A percentile compares a stretch with the other conserved stretches of the same genome.
phyloP scores from a whole-genome alignment of 2,888 invertebrate genomes.

The Capitulum mitella region DNA sequence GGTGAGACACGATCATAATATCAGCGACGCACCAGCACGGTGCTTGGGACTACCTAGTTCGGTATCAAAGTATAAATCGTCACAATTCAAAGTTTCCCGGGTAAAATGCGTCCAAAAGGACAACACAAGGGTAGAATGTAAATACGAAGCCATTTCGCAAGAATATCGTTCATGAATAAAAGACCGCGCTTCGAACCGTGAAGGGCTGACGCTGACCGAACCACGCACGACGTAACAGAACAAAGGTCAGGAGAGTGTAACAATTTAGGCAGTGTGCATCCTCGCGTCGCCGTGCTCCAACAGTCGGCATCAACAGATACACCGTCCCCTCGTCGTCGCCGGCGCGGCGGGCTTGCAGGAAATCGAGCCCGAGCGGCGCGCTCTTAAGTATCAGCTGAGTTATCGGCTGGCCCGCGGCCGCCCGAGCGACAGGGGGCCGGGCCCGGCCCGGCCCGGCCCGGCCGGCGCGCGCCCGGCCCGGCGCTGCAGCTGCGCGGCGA shows the following conservation, averaged over 20 bases:
- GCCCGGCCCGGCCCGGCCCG: neutral
- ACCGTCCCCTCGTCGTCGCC: neutral
- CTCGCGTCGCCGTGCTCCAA: neutral
- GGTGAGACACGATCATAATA: conserved; percentile 18
- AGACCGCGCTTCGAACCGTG: neutral
- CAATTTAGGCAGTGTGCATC: conserved; percentile 15
- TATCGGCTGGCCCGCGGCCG: neutral
- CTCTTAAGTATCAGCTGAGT: conserved; percentile 17
- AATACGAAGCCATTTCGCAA: neutral
- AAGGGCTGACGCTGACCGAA: neutral
- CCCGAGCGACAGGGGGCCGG: neutral
- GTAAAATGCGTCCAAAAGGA: conserved; percentile 17
- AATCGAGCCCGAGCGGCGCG: neutral
- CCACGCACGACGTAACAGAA: neutral
- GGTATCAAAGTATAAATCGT: conserved; percentile 23
- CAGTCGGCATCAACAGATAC: neutral
- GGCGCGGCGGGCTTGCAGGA: neutral
- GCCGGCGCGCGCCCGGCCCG: neutral
- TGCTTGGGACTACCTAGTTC: neutral
- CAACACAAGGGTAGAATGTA: neutral
- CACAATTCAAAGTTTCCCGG: neutral
- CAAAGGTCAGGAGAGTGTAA: neutral
- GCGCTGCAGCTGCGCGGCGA: neutral
- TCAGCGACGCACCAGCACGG: neutral
- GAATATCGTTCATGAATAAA: conserved; percentile 5